These are phyloP conservation scores for Nycteola revayana DNA, from an alignment of 2,888 invertebrate genomes.

Conservation along the genomic window DNA sequence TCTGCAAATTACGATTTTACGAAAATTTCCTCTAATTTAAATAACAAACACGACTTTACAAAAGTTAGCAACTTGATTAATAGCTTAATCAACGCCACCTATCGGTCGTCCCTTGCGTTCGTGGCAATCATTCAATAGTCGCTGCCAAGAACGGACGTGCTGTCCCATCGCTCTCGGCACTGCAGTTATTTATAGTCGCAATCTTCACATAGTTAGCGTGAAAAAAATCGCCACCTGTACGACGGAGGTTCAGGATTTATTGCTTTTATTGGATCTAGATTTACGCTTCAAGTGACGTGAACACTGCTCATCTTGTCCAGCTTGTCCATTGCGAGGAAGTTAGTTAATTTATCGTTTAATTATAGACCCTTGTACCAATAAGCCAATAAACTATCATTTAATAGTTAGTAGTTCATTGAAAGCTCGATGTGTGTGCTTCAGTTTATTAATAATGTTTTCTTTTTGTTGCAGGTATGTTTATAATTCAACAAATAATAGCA, in stretches of 20 bases:
- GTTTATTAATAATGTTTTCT: constrained; percentile 9
- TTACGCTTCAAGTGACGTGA: constrained; percentile 42
- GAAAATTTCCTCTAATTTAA: constrained; percentile 3
- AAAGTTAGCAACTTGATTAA: constrained; percentile 56
- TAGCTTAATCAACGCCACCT: constrained; percentile 71
- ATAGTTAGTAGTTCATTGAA: too few species aligned
- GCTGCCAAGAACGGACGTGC: constrained; percentile 53
- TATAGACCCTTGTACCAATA: too few species aligned
- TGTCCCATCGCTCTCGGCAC: constrained; percentile 51
- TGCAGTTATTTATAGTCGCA: constrained; percentile 72
- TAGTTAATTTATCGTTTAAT: too few species aligned
- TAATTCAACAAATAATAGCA: constrained; percentile 7
- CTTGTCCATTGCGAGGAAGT: constrained; percentile 8
- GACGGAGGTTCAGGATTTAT: constrained; percentile 57
- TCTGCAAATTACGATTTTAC: too few species aligned
- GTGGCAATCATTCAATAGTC: constrained; percentile 63
- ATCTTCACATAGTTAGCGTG: constrained; percentile 58
- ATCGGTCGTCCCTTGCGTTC: constrained; percentile 58
- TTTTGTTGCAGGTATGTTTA: constrained; percentile 39
- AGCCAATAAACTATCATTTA: too few species aligned
- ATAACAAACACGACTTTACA: constrained; percentile 10
- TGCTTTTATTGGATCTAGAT: constrained; percentile 57
- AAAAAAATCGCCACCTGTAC: constrained; percentile 61
- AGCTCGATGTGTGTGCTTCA: constrained; percentile 17
- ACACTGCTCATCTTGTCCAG: constrained; percentile 36